These are phyloP conservation scores for Lithophane socia DNA, from an alignment of 2,888 invertebrate genomes.

Conservation along the genomic window DNA sequence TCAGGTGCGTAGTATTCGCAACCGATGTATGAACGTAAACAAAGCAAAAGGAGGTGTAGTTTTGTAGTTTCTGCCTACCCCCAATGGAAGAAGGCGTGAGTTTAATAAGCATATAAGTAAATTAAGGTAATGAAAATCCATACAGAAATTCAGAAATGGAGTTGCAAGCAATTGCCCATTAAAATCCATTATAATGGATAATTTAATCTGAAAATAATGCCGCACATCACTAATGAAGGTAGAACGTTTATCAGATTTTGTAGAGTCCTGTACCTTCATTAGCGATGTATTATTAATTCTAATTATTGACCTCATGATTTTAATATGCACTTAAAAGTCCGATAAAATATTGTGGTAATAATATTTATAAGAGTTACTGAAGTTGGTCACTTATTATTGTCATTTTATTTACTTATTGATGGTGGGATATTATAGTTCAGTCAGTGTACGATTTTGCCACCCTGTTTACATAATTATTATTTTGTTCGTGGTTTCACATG, in stretches of 20 bases:
- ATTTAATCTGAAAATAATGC: conserved; percentile 23
- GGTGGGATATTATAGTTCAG: neutral
- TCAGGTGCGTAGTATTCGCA: no score
- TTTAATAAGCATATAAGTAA: neutral
- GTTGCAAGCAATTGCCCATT: neutral
- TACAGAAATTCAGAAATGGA: neutral
- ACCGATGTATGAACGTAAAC: no score
- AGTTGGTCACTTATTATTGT: conserved; percentile 1
- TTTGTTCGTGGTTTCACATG: neutral
- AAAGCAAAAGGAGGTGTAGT: neutral
- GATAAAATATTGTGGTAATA: conserved; percentile 35
- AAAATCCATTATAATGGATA: conserved; percentile 17
- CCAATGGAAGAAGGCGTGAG: no score
- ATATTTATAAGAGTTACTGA: conserved; percentile 6
- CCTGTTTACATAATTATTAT: conserved; percentile 29
- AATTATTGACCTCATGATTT: conserved; percentile 19
- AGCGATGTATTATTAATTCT: conserved; percentile 24
- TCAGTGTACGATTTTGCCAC: conserved; percentile 6
- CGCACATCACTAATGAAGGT: neutral
- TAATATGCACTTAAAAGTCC: conserved; percentile 34
- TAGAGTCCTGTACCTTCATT: conserved; percentile 18
- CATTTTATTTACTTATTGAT: conserved; percentile 24
- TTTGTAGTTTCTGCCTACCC: neutral
- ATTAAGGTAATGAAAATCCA: neutral
- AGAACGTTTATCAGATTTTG: no score